Evolutionary conservation across 1,140 invertebrate genomes (phyloP), one percentile per base, ranked within the genome.

Genomic region (Oryzaephilus surinamensis): DNA sequence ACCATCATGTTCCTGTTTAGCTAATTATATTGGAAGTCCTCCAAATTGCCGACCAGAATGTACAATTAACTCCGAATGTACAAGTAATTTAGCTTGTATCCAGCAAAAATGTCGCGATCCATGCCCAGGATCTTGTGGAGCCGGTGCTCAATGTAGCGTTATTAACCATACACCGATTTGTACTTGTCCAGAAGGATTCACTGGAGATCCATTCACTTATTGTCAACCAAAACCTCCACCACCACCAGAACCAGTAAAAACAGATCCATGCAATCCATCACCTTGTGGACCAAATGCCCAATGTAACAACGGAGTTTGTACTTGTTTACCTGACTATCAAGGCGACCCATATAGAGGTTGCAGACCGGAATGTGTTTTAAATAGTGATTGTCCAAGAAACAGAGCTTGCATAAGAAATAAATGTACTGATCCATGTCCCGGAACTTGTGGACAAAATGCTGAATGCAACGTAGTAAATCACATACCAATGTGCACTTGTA

Each of bases 381-480:
- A 82, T 56, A 75, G 79, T 2, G 84, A 88, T 33, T 88, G 84
- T 56, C 62, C 77, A 4, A 65, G 73, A 28, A 64, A 72, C 29
- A 80, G 74, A 57, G 74, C 80, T 1, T 87, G 83, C 50, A 70
- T 76, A 31, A 72, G 72, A 42, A 78, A 79, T 47, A 76, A 77
- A 54, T 84, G 80, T 51, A 62, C 72, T 4, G 73, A 84, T 66
- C 79, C 79, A 13, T 84, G 81, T 49, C 62, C 70, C 10, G 76
- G 75, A 23, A 77, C 77, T 1, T 85, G 83, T 56, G 82, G 79
- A 6, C 58, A 67, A 38, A 75, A 72, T 50, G 76, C 80, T 4
- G 60, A 72, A 19, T 89, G 85, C 52, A 72, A 78, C 52, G 80
- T 85, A 1, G 71, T 76, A n/a, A 84, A 85, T 51, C 82, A 85